These are phyloP conservation scores for Heteropelma amictum DNA, from an alignment of 2,888 invertebrate species.

Conservation along the genomic window DNA sequence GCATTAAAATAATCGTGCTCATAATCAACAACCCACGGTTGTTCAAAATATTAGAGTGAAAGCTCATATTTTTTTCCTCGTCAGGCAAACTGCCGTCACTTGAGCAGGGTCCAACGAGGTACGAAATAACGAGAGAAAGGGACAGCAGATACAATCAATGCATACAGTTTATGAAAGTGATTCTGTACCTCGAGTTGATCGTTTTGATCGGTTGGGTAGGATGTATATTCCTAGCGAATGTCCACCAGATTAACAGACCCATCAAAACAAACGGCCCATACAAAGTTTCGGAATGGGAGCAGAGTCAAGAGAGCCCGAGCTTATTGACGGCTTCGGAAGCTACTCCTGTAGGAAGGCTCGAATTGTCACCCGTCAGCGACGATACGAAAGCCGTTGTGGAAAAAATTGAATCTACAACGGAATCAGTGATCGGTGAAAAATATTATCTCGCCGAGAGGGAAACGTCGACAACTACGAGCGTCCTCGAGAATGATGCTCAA, in stretches of 20 bases:
- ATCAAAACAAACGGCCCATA: not conserved
- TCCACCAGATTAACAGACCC: not conserved
- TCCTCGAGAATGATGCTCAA: not conserved
- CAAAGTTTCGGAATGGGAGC: not conserved
- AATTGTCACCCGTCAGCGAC: not conserved
- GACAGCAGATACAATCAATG: not conserved
- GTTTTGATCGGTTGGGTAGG: constrained; percentile 59
- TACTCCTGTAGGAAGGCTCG: not conserved
- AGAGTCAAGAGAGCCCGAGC: not conserved
- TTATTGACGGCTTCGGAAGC: not conserved
- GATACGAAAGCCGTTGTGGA: not conserved
- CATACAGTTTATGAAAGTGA: constrained; percentile 49
- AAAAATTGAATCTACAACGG: not conserved
- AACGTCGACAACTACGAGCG: not conserved
- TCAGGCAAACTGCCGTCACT: constrained; percentile 33
- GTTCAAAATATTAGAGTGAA: not conserved
- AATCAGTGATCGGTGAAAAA: not conserved
- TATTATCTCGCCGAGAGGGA: not conserved
- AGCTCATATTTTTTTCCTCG: too few species aligned
- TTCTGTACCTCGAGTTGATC: constrained; percentile 57
- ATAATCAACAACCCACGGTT: not conserved
- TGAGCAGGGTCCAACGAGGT: constrained; percentile 35
- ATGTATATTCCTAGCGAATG: constrained; percentile 4
- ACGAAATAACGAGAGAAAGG: not conserved
- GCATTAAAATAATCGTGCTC: not conserved